Conservation (phyloP, 2,797 vertebrate genomes). For the Naso thynnoides region DNA sequence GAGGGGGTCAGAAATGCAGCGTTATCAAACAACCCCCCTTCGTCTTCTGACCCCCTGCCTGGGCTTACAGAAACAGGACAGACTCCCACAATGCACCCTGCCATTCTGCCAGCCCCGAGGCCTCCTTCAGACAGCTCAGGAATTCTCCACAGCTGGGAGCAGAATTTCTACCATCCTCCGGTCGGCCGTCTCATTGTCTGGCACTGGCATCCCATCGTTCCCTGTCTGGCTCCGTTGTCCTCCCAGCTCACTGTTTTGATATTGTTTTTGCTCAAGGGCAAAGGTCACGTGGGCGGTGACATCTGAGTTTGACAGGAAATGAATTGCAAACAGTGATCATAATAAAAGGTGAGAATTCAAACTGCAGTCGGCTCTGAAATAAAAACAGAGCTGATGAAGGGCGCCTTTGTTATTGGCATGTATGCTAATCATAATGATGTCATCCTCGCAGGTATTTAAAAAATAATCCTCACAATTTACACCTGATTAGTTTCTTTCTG, state of each 20-base stretch:
- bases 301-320: constrained; percentile 76
- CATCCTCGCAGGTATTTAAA: not conserved
- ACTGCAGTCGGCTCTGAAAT: constrained; percentile 31
- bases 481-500: not conserved
- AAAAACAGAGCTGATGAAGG: constrained; percentile 56
- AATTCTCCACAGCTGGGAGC: constrained; percentile 89
- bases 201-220: constrained; percentile 80
- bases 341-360: constrained; percentile 65
- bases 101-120: constrained; percentile 81
- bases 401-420: constrained; percentile 48
- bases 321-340: constrained; percentile 71
- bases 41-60: constrained; percentile 69
- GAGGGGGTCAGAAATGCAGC: constrained; percentile 83
- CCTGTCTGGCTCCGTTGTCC: constrained; percentile 85
- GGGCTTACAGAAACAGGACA: constrained; percentile 83
- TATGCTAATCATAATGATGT: constrained; percentile 34
- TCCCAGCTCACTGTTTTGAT: constrained; percentile 80
- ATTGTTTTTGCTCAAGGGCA: constrained; percentile 76
- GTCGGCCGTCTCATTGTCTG: constrained; percentile 85
- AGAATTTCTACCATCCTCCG: constrained; percentile 80
- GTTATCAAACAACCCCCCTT: constrained; percentile 73
- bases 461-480: constrained; percentile 25
- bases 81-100: constrained; percentile 82
- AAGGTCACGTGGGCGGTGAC: constrained; percentile 69
- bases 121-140: constrained; percentile 84